phyloP scores from a whole-genome alignment of 2,113 vertebrate genomes.

The Pipa parva region DNA sequence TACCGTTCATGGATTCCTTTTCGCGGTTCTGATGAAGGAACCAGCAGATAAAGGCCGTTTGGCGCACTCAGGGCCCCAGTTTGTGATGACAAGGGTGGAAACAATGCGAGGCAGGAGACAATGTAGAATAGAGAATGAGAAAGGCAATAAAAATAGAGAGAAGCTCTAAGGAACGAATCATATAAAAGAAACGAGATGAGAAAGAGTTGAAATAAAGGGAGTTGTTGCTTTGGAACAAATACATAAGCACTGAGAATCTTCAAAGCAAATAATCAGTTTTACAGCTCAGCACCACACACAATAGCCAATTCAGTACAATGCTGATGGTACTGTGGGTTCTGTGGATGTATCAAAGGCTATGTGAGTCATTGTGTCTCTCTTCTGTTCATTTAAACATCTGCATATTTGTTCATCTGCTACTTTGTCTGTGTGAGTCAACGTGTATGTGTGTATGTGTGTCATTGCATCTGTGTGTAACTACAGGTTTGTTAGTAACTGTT shows the following conservation, averaged over 20 bases:
- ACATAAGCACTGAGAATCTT: too few species aligned
- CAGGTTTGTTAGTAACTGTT: neutral
- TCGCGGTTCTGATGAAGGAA: constrained; percentile 49
- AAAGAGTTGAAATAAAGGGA: neutral
- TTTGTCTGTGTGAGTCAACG: neutral
- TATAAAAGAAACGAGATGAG: constrained; percentile 17
- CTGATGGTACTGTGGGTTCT: too few species aligned
- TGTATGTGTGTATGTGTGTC: neutral
- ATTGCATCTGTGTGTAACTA: neutral
- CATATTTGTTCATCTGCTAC: too few species aligned
- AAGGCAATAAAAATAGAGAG: constrained; percentile 41
- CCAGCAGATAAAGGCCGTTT: constrained; percentile 64
- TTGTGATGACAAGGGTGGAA: constrained; percentile 64
- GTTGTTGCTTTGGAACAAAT: too few species aligned
- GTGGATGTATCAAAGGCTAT: too few species aligned
- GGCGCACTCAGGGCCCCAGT: constrained; percentile 55
- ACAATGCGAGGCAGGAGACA: constrained; percentile 59
- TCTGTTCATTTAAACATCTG: too few species aligned
- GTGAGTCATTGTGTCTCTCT: too few species aligned
- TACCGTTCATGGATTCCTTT: constrained; percentile 42
- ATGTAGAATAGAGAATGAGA: constrained; percentile 62
- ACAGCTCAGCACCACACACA: too few species aligned
- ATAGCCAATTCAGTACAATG: too few species aligned
- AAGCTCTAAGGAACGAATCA: constrained; percentile 6
- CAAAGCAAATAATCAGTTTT: too few species aligned